phyloP scores from a whole-genome alignment of 2,888 invertebrate genomes.

The Caenorhabditis panamensis region DNA sequence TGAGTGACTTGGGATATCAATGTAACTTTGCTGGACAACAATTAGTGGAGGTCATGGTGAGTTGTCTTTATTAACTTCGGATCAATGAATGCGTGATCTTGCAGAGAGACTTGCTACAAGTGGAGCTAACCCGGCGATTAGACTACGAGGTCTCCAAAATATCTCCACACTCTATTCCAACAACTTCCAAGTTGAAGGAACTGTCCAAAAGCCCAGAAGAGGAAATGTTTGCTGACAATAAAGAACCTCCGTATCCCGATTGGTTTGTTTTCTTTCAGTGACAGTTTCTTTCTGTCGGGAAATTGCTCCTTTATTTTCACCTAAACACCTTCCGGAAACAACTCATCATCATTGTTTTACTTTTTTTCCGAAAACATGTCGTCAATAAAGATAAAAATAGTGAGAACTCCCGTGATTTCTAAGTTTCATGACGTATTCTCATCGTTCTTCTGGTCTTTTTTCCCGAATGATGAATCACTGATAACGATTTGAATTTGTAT shows the following conservation, averaged over 20 bases:
- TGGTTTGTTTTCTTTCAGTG: too few relatives aligned
- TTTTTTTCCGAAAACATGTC: neutral
- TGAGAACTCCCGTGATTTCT: neutral
- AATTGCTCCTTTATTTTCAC: too few relatives aligned
- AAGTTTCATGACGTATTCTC: neutral
- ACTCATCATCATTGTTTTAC: neutral
- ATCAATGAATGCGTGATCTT: too few relatives aligned
- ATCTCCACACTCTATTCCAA: too few relatives aligned
- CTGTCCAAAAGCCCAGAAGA: too few relatives aligned
- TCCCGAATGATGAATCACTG: neutral
- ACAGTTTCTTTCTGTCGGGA: too few relatives aligned
- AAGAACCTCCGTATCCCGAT: too few relatives aligned
- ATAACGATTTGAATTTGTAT: neutral
- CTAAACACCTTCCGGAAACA: neutral
- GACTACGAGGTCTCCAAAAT: too few relatives aligned
- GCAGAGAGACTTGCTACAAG: too few relatives aligned
- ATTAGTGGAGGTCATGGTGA: neutral
- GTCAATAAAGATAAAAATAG: neutral
- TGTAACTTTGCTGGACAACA: neutral
- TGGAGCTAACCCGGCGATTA: too few relatives aligned
- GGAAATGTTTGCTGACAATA: too few relatives aligned
- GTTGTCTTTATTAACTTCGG: neutral
- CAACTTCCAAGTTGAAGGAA: too few relatives aligned
- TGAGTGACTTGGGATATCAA: neutral
- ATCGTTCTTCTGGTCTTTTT: neutral